phyloP scores from a whole-genome alignment of 2,113 vertebrate genomes.

The Ageneiosus marmoratus region DNA sequence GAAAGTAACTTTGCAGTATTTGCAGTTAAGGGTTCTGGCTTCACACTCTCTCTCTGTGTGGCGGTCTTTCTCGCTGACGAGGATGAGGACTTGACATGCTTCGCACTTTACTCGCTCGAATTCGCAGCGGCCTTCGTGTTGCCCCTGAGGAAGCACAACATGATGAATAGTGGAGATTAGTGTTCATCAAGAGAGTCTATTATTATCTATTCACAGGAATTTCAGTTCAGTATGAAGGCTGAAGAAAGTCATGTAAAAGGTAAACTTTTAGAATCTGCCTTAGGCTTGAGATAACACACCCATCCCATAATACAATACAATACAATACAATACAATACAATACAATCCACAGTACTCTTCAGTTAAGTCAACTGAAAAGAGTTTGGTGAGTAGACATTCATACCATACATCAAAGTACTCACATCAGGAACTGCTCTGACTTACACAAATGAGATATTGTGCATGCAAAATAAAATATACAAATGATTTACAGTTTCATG shows the following conservation, averaged over 20 bases:
- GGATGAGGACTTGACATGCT: conserved; percentile 74
- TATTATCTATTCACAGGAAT: neutral
- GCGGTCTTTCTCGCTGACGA: conserved; percentile 77
- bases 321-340: too few relatives aligned
- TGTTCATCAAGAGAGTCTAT: neutral
- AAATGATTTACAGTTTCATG: too few relatives aligned
- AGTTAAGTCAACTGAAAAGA: neutral
- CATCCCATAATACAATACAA: too few relatives aligned
- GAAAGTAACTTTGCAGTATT: conserved; percentile 79
- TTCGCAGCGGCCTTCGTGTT: conserved; percentile 77
- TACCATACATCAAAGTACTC: neutral
- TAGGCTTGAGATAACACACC: too few relatives aligned
- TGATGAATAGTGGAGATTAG: neutral
- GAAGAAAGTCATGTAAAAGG: neutral
- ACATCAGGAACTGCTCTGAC: neutral
- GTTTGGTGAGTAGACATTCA: neutral
- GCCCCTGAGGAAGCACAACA: conserved; percentile 56
- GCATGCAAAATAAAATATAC: neutral
- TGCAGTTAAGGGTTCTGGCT: conserved; percentile 80
- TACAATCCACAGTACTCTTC: too few relatives aligned
- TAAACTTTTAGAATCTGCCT: neutral
- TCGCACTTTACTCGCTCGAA: conserved; percentile 77
- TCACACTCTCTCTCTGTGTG: conserved; percentile 82
- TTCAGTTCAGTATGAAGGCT: neutral
- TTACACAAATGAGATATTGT: neutral